A percentile compares a stretch with the other conserved stretches of the same genome.
Conservation (phyloP, 2,888 invertebrate species). For the Eurois occulta region DNA sequence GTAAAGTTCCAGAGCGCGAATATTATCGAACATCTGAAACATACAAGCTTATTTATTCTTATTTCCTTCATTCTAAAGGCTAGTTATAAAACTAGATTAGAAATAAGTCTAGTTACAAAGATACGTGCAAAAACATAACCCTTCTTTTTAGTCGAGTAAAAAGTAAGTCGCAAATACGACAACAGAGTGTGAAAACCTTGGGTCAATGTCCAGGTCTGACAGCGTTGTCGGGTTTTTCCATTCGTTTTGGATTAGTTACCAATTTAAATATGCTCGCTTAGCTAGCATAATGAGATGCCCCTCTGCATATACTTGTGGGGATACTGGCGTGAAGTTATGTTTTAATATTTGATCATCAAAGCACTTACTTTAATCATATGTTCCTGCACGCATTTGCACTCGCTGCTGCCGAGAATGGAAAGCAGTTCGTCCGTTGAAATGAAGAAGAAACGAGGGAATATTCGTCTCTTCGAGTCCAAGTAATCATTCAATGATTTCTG, state of each 20-base stretch:
- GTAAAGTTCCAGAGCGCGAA: constrained; percentile 93
- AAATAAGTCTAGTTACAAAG: not conserved
- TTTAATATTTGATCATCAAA: not conserved
- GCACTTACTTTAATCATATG: constrained; percentile 95
- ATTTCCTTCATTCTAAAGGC: not conserved
- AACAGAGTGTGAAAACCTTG: not conserved
- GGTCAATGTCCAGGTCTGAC: not conserved
- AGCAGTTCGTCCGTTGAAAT: constrained; percentile 98
- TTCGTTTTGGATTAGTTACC: not conserved
- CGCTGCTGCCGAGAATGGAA: constrained; percentile 96
- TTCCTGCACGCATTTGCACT: constrained; percentile 96
- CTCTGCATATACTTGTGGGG: not conserved
- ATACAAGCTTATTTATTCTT: not conserved
- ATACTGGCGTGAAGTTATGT: not conserved
- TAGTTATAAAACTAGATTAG: not conserved
- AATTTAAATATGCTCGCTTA: not conserved
- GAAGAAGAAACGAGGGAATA: constrained; percentile 98
- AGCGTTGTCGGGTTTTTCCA: not conserved
- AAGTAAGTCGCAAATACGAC: not conserved
- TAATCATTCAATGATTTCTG: constrained; percentile 98
- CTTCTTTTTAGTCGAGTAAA: not conserved
- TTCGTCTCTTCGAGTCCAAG: constrained; percentile 95
- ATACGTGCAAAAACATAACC: not conserved
- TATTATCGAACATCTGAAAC: constrained; percentile 97
- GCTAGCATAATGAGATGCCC: not conserved